Percentiles rank a stretch among this genome's conserved stretches.
These are phyloP conservation scores for Pomatorhinus ruficollis DNA, from an alignment of 2,113 vertebrate species.

Conservation along the genomic window DNA sequence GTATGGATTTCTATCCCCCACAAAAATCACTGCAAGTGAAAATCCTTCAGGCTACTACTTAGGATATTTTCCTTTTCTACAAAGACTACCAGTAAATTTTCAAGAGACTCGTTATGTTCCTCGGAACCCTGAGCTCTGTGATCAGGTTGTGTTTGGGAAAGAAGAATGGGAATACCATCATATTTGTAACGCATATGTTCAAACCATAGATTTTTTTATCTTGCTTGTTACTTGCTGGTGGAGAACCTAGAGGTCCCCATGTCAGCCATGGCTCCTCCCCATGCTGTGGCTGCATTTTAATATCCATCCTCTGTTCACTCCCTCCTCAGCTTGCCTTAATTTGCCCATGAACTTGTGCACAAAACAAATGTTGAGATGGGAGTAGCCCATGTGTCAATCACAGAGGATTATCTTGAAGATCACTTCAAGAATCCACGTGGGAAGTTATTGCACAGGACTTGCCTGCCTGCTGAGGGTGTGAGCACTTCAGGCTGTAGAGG, in stretches of 20 bases:
- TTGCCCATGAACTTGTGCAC: neutral
- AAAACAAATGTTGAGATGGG: neutral
- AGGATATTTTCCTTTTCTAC: neutral
- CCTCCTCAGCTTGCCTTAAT: neutral
- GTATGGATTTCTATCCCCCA: neutral
- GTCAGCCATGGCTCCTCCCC: neutral
- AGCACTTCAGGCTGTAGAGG: neutral
- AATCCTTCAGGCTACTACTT: neutral
- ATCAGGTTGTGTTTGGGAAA: neutral
- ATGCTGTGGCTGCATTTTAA: accelerated
- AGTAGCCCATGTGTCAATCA: neutral
- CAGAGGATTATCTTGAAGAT: neutral
- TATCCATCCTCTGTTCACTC: neutral
- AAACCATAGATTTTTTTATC: neutral
- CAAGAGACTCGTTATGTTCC: neutral
- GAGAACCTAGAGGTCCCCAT: neutral
- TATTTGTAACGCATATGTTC: neutral
- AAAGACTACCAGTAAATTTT: neutral
- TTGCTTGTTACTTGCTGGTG: neutral
- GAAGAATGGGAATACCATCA: neutral
- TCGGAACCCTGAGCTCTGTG: neutral
- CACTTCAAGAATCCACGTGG: neutral
- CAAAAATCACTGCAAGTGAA: neutral
- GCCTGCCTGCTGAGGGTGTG: neutral
- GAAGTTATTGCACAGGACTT: neutral